Percentiles rank a stretch among this genome's conserved stretches.
Conservation (phyloP, 2,888 invertebrate species). For the Ernsta delagoae region DNA sequence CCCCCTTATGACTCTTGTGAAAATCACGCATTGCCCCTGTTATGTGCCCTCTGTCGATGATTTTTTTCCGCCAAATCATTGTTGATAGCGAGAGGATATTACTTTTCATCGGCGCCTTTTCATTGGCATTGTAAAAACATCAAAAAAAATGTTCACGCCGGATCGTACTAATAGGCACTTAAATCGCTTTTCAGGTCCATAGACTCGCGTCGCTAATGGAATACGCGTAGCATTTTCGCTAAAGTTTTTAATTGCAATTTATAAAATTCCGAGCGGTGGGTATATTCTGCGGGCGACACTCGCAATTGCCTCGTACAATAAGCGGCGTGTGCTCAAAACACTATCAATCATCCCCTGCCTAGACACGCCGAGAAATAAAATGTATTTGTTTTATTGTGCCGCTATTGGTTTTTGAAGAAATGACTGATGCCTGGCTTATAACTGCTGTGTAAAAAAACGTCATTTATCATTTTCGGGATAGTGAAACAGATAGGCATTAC, state of each 20-base stretch:
- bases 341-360: constrained; percentile 78
- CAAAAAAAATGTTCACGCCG: constrained; percentile 15
- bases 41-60: constrained; percentile 44
- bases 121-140: constrained; percentile 47
- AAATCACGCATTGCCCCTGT: constrained; percentile 59
- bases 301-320: constrained; percentile 66
- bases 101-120: constrained; percentile 54
- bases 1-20: constrained; percentile 60
- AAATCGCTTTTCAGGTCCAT: constrained; percentile 28
- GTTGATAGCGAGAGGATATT: constrained; percentile 51
- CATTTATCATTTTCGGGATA: constrained; percentile 28
- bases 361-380: constrained; percentile 74
- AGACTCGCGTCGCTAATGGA: constrained; percentile 11
- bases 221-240: constrained; percentile 7
- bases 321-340: constrained; percentile 72
- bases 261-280: constrained; percentile 48
- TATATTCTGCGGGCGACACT: constrained; percentile 54
- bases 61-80: constrained; percentile 54
- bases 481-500: constrained; percentile 6
- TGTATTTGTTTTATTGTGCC: constrained; percentile 72
- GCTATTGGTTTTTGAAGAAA: constrained; percentile 75
- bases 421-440: constrained; percentile 56
- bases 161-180: constrained; percentile 13
- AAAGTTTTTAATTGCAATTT: constrained; percentile 32
- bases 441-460: constrained; percentile 39